Evolutionary conservation across 1,140 invertebrate genomes (phyloP), one percentile per base, ranked within the genome.

Genomic region (Scaptomyza graminum): DNA sequence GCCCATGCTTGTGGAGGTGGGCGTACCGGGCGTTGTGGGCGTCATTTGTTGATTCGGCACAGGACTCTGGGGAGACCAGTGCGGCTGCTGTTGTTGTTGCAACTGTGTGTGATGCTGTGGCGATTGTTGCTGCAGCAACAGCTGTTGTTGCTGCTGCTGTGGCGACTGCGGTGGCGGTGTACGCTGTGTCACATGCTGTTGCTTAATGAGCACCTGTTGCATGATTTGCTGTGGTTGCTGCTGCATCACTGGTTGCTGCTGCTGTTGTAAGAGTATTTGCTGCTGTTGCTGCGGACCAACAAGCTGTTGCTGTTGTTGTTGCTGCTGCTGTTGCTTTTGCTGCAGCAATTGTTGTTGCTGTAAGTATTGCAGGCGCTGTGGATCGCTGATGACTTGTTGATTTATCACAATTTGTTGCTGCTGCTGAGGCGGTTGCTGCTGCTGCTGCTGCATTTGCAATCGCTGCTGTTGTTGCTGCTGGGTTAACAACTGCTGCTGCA

Each of bases 391-490:
- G 12, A 91, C 75, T 66, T 91, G 90, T 55, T 91, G 90, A 67
- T 91, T 91, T 15, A 91, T 87, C 54, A 92, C 88, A 60, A 92
- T 92, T 60, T 85, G 81, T 11, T 82, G 79, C 46, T 78, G 81
- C 11, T 69, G 83, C 3, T 64, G 80, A 5, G 56, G 15, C 8
- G 6, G 31, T 7, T 34, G 31, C 8, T 34, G 31, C 13, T 61
- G 66, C 12, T 83, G 87, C 8, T 82, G 78, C 41, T 82, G 88
- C 68, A 83, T 79, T 74, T 90, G 83, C 56, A 76, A 59, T 2
- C 75, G 67, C 46, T 90, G 73, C 25, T 74, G 74, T 22, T 61
- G 66, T 43, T 69, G 60, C 15, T 76, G 74, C 54, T 68, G 79
- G n/a, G 55, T 67, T 0, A 79, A 3, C 28, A 74, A 54, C n/a